phyloP scores from a whole-genome alignment of 2,113 vertebrate species.

The Carlito syrichta region DNA sequence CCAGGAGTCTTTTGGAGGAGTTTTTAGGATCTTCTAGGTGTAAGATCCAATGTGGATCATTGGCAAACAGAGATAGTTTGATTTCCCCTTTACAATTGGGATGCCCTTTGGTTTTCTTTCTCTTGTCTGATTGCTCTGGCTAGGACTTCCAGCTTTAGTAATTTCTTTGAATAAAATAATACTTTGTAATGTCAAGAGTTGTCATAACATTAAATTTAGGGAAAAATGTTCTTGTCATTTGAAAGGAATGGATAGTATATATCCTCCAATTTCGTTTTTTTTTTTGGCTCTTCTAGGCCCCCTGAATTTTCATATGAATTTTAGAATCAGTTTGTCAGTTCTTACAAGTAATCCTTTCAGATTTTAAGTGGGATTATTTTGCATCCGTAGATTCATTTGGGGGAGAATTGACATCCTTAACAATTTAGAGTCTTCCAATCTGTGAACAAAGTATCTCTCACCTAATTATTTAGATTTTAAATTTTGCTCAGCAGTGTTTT shows the following conservation, averaged over 20 bases:
- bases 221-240: neutral
- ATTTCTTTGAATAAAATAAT: constrained; percentile 47
- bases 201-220: constrained; percentile 12
- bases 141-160: no score
- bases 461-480: neutral
- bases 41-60: no score
- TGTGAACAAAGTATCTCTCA: neutral
- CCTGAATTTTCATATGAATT: neutral
- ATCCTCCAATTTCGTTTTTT: neutral
- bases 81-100: no score
- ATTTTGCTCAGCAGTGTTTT: neutral
- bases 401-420: neutral
- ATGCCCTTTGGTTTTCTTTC: no score
- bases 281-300: neutral
- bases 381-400: neutral
- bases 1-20: no score
- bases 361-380: neutral
- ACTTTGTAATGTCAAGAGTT: neutral
- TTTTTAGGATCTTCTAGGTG: no score
- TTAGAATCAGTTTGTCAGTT: neutral
- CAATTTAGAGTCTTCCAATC: neutral
- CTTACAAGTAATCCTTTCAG: neutral
- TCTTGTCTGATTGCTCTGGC: no score
- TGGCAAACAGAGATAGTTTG: no score
- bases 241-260: neutral